phyloP scores from a whole-genome alignment of 1,140 invertebrate species.

The Eueides isabella region DNA sequence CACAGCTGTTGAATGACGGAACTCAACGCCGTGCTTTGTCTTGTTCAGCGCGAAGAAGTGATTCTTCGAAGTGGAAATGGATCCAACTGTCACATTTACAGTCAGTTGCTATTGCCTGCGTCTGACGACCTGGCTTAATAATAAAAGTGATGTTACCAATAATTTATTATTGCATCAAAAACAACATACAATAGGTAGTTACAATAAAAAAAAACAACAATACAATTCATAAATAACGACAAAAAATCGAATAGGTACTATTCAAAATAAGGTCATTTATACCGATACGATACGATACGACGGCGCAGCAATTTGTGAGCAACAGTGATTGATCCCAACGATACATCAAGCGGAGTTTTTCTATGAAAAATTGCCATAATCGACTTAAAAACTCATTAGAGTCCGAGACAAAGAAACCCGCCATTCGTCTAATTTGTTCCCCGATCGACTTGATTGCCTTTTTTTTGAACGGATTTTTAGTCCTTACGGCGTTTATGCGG shows the following conservation, averaged over 20 bases:
- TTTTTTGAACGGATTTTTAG: slow-evolving; percentile 64
- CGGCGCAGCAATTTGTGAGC: slow-evolving; percentile 65
- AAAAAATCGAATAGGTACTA: slow-evolving; percentile 14
- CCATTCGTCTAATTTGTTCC: slow-evolving; percentile 77
- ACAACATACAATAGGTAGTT: neutral
- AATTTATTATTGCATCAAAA: neutral
- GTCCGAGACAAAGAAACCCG: slow-evolving; percentile 77
- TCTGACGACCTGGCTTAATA: too few relatives aligned
- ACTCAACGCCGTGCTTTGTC: too few relatives aligned
- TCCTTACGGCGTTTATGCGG: slow-evolving; percentile 39
- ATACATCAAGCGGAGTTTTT: slow-evolving; percentile 80
- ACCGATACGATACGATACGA: slow-evolving; percentile 38
- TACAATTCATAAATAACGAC: slow-evolving; percentile 7
- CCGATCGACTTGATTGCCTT: slow-evolving; percentile 76
- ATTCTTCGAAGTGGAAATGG: too few relatives aligned
- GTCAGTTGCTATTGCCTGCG: too few relatives aligned
- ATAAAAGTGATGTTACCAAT: neutral
- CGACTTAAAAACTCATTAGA: slow-evolving; percentile 82
- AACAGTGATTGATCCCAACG: slow-evolving; percentile 77
- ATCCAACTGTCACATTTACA: too few relatives aligned
- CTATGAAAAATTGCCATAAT: slow-evolving; percentile 82
- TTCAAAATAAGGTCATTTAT: slow-evolving; percentile 40
- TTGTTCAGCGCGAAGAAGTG: too few relatives aligned
- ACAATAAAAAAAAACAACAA: slow-evolving; percentile 5
- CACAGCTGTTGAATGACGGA: too few relatives aligned